Percentiles rank a stretch among this genome's conserved stretches.
These are phyloP conservation scores for Tapirus terrestris DNA, from an alignment of 2,113 vertebrate species.

Conservation along the genomic window DNA sequence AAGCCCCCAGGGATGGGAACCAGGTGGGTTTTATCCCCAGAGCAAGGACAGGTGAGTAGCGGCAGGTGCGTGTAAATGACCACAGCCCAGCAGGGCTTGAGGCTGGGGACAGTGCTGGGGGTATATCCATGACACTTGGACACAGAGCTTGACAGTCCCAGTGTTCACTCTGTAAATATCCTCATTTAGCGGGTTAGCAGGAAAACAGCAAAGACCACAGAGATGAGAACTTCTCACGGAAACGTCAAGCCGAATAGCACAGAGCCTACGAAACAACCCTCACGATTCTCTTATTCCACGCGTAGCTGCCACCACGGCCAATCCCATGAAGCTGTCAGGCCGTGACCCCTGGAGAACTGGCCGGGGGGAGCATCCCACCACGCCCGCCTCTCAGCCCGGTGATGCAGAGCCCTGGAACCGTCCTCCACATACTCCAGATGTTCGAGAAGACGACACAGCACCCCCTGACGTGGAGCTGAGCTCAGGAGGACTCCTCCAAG, in stretches of 20 bases:
- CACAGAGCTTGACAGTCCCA: fast-evolving
- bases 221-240: neutral
- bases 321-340: neutral
- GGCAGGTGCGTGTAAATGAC: no score
- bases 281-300: fast-evolving
- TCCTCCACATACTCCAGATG: neutral
- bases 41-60: no score
- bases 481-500: neutral
- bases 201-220: neutral
- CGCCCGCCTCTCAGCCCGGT: neutral
- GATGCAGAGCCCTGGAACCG: neutral
- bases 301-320: neutral
- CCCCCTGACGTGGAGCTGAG: fast-evolving
- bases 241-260: no score
- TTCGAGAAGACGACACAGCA: fast-evolving
- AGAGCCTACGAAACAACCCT: neutral
- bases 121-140: neutral
- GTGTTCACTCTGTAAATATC: fast-evolving
- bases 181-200: neutral
- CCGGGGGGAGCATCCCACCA: fast-evolving
- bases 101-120: neutral
- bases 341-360: neutral
- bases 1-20: no score
- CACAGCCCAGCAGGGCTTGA: neutral
- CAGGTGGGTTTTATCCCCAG: fast-evolving